Base-by-base conservation (phyloP, 2,888 invertebrate species). In the Allygus modestus region DNA sequence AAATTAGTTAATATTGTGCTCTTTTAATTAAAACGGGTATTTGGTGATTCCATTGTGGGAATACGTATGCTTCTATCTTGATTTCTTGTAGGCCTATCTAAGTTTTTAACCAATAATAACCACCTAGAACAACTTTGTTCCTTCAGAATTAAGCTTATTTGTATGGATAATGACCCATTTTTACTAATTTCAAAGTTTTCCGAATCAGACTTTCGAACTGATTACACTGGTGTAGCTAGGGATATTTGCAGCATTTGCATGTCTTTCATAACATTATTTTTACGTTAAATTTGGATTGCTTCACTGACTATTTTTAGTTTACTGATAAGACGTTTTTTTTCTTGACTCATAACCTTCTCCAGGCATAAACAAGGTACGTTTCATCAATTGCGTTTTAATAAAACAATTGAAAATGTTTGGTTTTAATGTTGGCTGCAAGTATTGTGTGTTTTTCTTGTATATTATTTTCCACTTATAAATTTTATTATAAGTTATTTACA, bases 331-430 rank as follows among this genome's bases (percentile, higher is more conserved):
- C 7, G 31, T 65, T 65, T 65, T 23, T 65, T 26, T 65, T 65
- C 31, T 65, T 65, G 65, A 65, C 65, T 65, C 65, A 65, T 65
- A 28, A 65, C 65, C 65, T 15, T 65, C 65, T 65, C 65, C 65
- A 65, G 65, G 65, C 65, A 28, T 28, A 65, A 58, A 31, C 65
- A 65, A 65, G 65, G 65, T 65, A 65, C 15, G 65, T 65, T 15
- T 54, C 54, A 54, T 23, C 20, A 65, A 28, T 31, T 28, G 65
- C 0, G 65, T 65, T 65, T 26, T 7, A 65, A 65, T 65, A 28
- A 65, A 65, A 31, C 28, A 4, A 65, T 65, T 31, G 31, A 65
- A 65, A 65, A 4, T 65, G 17, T 65, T 28, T 65, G 65, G 31
- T 65, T 65, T 65, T 23, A 58, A 58, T 23, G 58, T 46, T 58